Evolutionary conservation across 1,140 invertebrate species (phyloP).

Genomic region (Drosophila trapezifrons): DNA sequence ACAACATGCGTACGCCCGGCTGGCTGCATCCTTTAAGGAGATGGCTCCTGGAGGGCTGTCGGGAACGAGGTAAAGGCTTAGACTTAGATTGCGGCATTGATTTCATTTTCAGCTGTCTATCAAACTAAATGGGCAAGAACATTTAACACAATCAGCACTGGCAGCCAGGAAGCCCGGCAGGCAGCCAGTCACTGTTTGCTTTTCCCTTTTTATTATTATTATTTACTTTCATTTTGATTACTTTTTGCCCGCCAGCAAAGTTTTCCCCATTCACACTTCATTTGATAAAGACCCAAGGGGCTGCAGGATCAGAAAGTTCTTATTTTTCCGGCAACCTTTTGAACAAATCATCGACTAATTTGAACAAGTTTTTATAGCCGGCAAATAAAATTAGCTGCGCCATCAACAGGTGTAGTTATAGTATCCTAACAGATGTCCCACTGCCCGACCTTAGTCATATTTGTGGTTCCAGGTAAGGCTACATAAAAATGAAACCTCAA

Average conservation of each 20-base stretch:
- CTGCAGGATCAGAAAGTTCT: constrained; percentile 24
- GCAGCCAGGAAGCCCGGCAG: constrained; percentile 13
- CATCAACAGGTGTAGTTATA: constrained; percentile 68
- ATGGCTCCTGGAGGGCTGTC: constrained; percentile 41
- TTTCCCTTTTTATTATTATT: constrained; percentile 64
- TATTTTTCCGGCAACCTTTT: constrained; percentile 16
- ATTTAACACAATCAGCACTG: constrained; percentile 66
- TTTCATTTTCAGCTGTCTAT: constrained; percentile 58
- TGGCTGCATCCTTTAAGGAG: constrained; percentile 59
- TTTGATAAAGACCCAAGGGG: constrained; percentile 39
- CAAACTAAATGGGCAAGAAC: constrained; percentile 44
- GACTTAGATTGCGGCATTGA: constrained; percentile 74
- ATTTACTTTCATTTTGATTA: constrained; percentile 78
- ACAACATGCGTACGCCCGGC: constrained; percentile 61
- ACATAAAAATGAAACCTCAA: constrained; percentile 47
- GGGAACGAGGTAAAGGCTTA: constrained; percentile 52
- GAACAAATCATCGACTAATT: constrained; percentile 67
- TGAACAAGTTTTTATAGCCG: constrained; percentile 48
- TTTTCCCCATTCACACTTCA: constrained; percentile 67
- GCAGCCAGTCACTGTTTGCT: constrained; percentile 27
- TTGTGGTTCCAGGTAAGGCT: constrained; percentile 42
- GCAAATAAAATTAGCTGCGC: constrained; percentile 68
- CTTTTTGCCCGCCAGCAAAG: constrained; percentile 55
- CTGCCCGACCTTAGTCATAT: constrained; percentile 43
- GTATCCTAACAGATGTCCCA: constrained; percentile 62